These are phyloP conservation scores for Drosophila suzukii DNA, from an alignment of 1,140 invertebrate genomes.

Conservation along the genomic window DNA sequence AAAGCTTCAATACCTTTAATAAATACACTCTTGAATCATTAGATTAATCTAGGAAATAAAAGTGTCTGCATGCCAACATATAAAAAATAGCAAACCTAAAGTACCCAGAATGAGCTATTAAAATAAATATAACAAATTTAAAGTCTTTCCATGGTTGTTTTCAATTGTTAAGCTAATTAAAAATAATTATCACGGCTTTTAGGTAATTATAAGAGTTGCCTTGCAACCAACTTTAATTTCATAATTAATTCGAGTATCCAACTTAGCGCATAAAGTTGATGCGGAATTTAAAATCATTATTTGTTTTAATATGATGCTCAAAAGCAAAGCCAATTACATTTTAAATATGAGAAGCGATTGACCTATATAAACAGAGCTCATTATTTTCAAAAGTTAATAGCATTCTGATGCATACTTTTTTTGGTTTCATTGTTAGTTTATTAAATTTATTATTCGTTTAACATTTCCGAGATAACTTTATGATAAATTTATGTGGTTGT, in stretches of 20 bases:
- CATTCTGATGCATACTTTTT: too few relatives aligned
- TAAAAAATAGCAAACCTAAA: too few relatives aligned
- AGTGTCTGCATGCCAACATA: not conserved
- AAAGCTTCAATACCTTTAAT: conserved; percentile 85
- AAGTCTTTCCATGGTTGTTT: not conserved
- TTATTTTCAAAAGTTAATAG: too few relatives aligned
- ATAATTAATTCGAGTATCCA: not conserved
- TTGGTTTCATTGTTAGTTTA: too few relatives aligned
- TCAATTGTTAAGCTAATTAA: conserved; percentile 1
- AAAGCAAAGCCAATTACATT: not conserved
- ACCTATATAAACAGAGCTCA: too few relatives aligned
- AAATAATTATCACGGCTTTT: not conserved
- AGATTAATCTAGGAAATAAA: not conserved
- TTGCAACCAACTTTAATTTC: not conserved
- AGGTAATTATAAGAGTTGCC: not conserved
- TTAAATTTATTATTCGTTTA: too few relatives aligned
- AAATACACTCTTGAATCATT: too few relatives aligned
- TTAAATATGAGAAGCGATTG: not conserved
- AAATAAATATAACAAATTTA: not conserved
- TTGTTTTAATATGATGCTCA: not conserved
- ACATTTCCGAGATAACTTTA: too few relatives aligned
- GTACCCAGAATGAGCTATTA: not conserved
- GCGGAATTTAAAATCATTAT: not conserved
- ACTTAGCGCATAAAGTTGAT: not conserved
- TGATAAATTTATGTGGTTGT: too few relatives aligned